Evolutionary conservation across 2,113 vertebrate genomes (phyloP).

Genomic region (Phodopus roborovskii): DNA sequence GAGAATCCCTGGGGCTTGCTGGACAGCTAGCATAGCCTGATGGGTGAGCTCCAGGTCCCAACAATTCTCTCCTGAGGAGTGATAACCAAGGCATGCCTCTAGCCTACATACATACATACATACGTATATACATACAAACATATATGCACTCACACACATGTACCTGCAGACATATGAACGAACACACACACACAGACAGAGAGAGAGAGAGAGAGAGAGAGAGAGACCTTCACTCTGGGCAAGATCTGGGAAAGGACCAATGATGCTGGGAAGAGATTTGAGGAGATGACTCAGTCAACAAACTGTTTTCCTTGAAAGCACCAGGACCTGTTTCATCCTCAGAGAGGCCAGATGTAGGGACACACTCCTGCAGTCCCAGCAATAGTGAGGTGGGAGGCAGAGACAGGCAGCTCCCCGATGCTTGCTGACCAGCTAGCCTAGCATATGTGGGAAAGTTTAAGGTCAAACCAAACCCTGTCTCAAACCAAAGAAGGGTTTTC

Average conservation of each 20-base stretch:
- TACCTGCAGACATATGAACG: not conserved
- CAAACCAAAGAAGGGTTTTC: not conserved
- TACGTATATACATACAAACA: not conserved
- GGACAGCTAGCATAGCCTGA: not conserved
- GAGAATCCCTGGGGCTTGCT: not conserved
- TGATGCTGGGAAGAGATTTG: not conserved
- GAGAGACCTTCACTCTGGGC: not conserved
- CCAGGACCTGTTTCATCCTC: not conserved
- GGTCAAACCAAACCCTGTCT: no score
- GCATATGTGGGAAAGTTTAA: not conserved
- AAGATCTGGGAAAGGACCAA: not conserved
- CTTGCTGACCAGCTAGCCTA: no score
- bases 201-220: not conserved
- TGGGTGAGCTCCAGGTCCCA: not conserved
- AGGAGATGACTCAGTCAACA: not conserved
- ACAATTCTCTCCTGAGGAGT: not conserved
- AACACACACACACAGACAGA: not conserved
- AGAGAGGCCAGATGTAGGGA: not conserved
- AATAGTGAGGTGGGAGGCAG: not conserved
- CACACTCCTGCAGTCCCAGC: not conserved
- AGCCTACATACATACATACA: not conserved
- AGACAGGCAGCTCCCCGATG: not conserved
- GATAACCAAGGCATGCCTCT: not conserved
- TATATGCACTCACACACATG: not conserved
- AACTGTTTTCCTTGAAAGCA: not conserved